Evolutionary conservation across 1,140 invertebrate genomes (phyloP), one percentile per base, ranked within the genome.

Genomic region (Trinorchestia longiramus): DNA sequence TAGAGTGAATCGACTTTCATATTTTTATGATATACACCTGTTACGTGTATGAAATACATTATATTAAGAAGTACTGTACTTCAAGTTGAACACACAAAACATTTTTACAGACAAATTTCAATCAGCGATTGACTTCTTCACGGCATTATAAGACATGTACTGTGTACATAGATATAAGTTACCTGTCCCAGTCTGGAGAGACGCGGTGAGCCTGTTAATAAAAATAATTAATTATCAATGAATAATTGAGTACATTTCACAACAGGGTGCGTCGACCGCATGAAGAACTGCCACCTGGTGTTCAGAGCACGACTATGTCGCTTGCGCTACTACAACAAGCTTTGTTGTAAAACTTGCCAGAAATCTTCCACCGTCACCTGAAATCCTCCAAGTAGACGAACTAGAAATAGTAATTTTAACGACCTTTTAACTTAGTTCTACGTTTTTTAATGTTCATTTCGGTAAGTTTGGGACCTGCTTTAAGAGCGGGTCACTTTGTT

Each of bases 241-340:
- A n/a, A n/a, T 77, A 77, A 77, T 36, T 36, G 28, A 36, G 36
- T 23, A 15, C 1, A 77, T 28, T 77, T 77, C 11, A 28, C 36
- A 23, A 96, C 97, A n/a, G 97, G 97, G 17, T 97, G 97, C 96
- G 97, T 96, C 87, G 97, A 97, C 96, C 97, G 96, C 87, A 97
- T 97, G 62, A 97, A 96, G 95, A 97, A 97, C 96, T 97, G 97
- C 96, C 96, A 96, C 43, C 96, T 97, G 92, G 97, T 97, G 11
- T 96, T 97, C 62, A 96, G 96, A 44, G 97, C 97, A 19, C 95
- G 97, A 40, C 95, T 97, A 36, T 97, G 97, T 95, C 92, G 96
- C 15, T 97, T 97, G 91, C 95, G 96, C 23, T 97, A 97, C 96
- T 97, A 97, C 96, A 97, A 97, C 87, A 97, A 96, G 43, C 97